phyloP scores from a whole-genome alignment of 2,888 invertebrate genomes.

The Lamellibrachia columna region DNA sequence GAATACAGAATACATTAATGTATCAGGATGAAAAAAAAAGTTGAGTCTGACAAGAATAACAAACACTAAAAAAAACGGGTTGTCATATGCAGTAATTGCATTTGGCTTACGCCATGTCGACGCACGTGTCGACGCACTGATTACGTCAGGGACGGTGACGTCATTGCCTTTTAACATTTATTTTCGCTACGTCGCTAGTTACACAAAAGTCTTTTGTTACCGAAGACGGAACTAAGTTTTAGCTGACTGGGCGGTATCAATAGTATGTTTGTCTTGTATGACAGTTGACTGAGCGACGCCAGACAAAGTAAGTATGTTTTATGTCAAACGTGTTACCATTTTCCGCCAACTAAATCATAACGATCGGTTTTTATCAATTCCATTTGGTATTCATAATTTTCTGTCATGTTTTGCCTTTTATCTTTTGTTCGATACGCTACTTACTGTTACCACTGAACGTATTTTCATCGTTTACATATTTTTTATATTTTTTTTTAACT shows the following conservation, averaged over 20 bases:
- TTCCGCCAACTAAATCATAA: no score
- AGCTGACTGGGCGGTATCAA: background rate
- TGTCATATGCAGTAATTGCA: background rate
- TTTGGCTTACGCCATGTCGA: background rate
- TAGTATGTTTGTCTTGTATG: conserved; percentile 3
- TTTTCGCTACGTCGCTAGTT: background rate
- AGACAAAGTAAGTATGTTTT: background rate
- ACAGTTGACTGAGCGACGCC: background rate
- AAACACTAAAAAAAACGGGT: no score
- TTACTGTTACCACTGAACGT: background rate
- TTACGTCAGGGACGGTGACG: background rate
- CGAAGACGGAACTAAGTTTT: background rate
- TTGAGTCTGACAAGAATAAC: no score
- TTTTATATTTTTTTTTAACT: background rate
- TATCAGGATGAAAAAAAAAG: no score
- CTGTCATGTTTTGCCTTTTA: background rate
- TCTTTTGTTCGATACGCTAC: background rate
- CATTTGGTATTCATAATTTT: background rate
- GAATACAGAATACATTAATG: no score
- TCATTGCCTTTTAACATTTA: background rate
- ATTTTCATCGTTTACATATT: background rate
- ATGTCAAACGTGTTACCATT: no score
- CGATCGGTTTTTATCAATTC: no score
- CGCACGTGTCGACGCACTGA: no score
- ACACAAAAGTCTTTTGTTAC: background rate